These are phyloP conservation scores for Epinephelus lanceolatus DNA, from an alignment of 2,113 vertebrate species.

Conservation along the genomic window DNA sequence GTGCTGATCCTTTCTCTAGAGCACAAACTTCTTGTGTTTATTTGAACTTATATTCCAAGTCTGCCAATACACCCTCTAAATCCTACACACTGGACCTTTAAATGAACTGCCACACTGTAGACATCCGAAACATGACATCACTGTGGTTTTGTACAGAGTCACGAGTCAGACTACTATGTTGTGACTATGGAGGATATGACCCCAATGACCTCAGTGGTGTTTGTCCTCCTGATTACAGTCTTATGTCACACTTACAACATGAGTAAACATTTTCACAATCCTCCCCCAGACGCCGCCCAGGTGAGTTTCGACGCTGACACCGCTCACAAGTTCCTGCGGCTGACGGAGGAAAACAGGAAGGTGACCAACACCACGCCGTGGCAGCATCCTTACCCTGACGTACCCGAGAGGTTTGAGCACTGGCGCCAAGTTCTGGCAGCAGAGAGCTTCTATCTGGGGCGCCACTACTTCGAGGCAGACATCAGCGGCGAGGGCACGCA, in stretches of 20 bases:
- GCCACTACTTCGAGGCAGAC: slow-evolving; percentile 87
- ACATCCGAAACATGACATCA: too few species aligned
- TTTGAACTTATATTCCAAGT: too few species aligned
- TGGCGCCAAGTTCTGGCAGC: slow-evolving; percentile 86
- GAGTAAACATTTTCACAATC: neutral
- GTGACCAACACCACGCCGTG: slow-evolving; percentile 88
- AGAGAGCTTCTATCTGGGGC: slow-evolving; percentile 88
- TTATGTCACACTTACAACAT: neutral
- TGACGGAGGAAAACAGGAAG: slow-evolving; percentile 87
- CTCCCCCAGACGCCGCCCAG: slow-evolving; percentile 77
- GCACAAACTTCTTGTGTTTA: too few species aligned
- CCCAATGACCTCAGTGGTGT: neutral
- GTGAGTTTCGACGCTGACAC: slow-evolving; percentile 79
- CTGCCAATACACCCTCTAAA: too few species aligned
- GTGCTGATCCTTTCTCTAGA: too few species aligned
- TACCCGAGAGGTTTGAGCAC: slow-evolving; percentile 84
- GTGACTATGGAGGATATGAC: neutral
- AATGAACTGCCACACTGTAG: too few species aligned
- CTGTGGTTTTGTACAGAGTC: too few species aligned
- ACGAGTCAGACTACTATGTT: neutral
- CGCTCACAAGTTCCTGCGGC: slow-evolving; percentile 89
- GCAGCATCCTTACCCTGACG: slow-evolving; percentile 87
- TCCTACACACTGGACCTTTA: too few species aligned
- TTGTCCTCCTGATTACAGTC: neutral
- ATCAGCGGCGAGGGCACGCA: slow-evolving; percentile 84